phyloP scores from a whole-genome alignment of 2,113 vertebrate species.

The Shinisaurus crocodilurus region DNA sequence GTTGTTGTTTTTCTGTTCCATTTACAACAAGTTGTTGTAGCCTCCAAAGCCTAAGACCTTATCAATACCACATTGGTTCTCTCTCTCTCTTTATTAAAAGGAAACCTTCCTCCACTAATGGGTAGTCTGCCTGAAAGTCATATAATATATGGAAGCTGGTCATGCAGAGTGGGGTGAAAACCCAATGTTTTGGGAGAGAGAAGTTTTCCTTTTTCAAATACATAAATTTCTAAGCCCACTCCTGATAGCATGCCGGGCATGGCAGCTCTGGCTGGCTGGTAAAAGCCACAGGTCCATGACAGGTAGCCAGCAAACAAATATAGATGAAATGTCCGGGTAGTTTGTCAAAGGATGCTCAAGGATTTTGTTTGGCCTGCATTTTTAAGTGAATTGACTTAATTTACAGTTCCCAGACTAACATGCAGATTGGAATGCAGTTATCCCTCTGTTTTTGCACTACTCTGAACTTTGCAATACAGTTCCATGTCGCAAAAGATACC shows the following conservation, averaged over 20 bases:
- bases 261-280: neutral
- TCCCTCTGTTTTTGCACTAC: neutral
- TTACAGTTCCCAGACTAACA: neutral
- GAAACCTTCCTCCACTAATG: neutral
- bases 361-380: neutral
- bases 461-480: neutral
- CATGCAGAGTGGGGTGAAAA: neutral
- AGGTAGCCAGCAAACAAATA: neutral
- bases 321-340: neutral
- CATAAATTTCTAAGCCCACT: neutral
- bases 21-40: neutral
- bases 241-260: neutral
- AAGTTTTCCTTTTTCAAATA: neutral
- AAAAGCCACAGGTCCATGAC: neutral
- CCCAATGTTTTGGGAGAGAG: neutral
- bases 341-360: neutral
- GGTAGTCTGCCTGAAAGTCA: neutral
- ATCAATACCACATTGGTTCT: neutral
- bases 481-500: no score
- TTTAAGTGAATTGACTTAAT: neutral
- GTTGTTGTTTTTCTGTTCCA: neutral
- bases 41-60: neutral
- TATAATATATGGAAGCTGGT: neutral
- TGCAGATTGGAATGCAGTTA: neutral
- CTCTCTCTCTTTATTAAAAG: neutral